Evolutionary conservation across 2,888 invertebrate species (phyloP).

Genomic region (Toxonevra muliebris): DNA sequence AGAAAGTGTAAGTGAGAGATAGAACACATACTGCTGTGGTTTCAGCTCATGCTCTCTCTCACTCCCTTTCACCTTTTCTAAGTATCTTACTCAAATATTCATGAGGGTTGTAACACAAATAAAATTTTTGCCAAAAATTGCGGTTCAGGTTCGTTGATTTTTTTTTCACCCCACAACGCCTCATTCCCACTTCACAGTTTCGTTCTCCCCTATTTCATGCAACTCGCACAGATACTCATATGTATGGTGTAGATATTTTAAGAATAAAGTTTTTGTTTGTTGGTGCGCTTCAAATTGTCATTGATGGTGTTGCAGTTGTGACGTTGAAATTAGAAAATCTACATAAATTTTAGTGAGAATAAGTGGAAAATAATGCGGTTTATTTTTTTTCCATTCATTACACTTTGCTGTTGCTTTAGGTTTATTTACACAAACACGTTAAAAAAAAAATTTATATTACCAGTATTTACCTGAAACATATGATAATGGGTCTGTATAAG

Average conservation of each 20-base stretch:
- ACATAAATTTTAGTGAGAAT: constrained; percentile 14
- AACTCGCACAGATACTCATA: too few species aligned
- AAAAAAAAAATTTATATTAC: not conserved
- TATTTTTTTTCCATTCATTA: not conserved
- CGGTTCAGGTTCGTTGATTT: constrained; percentile 57
- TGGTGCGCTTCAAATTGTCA: too few species aligned
- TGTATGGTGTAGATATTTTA: too few species aligned
- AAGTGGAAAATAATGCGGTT: constrained; percentile 20
- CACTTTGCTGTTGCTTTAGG: too few species aligned
- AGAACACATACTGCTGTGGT: too few species aligned
- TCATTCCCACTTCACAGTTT: constrained; percentile 6
- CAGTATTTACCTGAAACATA: too few species aligned
- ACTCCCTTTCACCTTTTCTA: too few species aligned
- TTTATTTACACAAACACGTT: not conserved
- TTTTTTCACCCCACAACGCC: constrained; percentile 17
- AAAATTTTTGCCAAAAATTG: constrained; percentile 44
- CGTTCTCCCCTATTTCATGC: not conserved
- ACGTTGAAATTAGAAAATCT: constrained; percentile 11
- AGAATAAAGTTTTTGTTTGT: too few species aligned
- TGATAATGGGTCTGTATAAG: not conserved
- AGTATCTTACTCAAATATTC: constrained; percentile 51
- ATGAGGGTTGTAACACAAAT: constrained; percentile 53
- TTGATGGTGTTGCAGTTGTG: not conserved
- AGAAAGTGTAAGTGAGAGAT: too few species aligned
- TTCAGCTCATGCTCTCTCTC: too few species aligned